Evolutionary conservation across 2,888 invertebrate species (phyloP).

Genomic region (Lottia gigantea): DNA sequence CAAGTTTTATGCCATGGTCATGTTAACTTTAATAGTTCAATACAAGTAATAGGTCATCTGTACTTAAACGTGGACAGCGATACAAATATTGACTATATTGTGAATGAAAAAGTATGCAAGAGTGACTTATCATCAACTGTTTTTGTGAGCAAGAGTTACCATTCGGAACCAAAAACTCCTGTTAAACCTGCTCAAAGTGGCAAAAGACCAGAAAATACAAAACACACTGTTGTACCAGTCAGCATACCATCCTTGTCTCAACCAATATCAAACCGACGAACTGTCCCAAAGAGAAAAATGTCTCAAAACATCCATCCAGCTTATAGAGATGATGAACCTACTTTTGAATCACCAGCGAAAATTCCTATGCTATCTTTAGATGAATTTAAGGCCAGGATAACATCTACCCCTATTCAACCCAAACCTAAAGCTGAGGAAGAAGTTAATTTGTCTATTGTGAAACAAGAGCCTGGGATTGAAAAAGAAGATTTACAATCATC

Average conservation of each 20-base stretch:
- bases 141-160: constrained; percentile 5
- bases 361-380: neutral
- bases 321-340: neutral
- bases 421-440: no score
- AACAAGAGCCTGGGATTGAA: neutral
- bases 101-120: constrained; percentile 2
- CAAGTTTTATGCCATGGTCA: constrained; percentile 6
- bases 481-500: neutral
- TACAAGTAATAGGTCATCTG: neutral
- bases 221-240: no score
- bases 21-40: neutral
- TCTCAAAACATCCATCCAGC: neutral
- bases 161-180: neutral
- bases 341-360: neutral
- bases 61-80: neutral
- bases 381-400: neutral
- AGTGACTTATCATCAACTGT: neutral
- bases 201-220: no score
- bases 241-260: no score
- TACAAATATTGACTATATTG: neutral
- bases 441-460: neutral
- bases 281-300: no score
- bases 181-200: neutral
- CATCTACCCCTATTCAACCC: no score
- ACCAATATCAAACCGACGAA: no score